These are phyloP conservation scores for Rhopilema esculentum DNA, from an alignment of 30 jellyfish, hydroid and myxozoan genomes.

Conservation along the genomic window DNA sequence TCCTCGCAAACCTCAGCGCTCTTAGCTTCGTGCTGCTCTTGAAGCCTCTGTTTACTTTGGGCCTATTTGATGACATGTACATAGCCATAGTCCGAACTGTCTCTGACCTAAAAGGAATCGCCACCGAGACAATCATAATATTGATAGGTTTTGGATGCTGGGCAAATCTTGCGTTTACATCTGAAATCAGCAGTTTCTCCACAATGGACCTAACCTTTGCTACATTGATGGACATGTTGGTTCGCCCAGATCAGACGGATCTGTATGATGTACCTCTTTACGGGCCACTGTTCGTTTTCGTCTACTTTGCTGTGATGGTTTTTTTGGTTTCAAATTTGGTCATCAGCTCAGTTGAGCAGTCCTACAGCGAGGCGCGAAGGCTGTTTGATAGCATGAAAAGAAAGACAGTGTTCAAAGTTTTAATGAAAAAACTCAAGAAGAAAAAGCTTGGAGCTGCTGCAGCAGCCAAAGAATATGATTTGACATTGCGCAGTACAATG, in stretches of 20 bases:
- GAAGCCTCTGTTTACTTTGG: conserved; percentile 64
- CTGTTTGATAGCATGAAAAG: conserved; percentile 19
- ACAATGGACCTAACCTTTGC: conserved; percentile 26
- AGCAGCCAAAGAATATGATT: not conserved
- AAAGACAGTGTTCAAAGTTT: conserved; percentile 19
- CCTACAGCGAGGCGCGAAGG: conserved; percentile 64
- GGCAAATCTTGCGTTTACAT: conserved; percentile 69
- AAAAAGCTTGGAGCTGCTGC: no score
- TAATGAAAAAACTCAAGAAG: conserved; percentile 25
- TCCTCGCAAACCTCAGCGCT: conserved; percentile 19
- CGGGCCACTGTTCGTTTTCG: conserved; percentile 37
- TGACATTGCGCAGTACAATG: conserved; percentile 30
- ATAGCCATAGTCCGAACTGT: conserved; percentile 45
- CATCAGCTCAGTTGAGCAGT: conserved; percentile 60
- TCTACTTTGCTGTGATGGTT: conserved; percentile 34
- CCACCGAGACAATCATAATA: conserved; percentile 46
- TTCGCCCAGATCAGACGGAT: conserved; percentile 59
- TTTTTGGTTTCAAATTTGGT: conserved; percentile 42
- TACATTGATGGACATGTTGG: conserved; percentile 67
- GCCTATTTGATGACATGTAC: conserved; percentile 71
- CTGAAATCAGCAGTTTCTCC: conserved; percentile 31
- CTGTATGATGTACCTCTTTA: conserved; percentile 4
- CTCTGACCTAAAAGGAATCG: conserved; percentile 49
- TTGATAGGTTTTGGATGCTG: conserved; percentile 50
- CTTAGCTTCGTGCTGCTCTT: conserved; percentile 27